Conservation (phyloP, 2,113 vertebrate species). For the Delphinapterus leucas region DNA sequence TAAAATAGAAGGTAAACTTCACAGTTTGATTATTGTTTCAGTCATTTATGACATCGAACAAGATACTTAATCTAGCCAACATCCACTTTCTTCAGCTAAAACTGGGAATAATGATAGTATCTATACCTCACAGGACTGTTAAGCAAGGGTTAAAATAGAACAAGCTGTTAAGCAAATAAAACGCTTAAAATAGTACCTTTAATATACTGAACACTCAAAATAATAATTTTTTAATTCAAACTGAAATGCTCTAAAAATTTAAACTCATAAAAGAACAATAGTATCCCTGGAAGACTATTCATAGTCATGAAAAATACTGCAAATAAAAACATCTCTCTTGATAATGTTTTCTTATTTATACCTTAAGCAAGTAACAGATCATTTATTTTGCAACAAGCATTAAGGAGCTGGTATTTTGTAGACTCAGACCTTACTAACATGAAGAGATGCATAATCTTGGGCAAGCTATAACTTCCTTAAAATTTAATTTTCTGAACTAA, state of each 20-base stretch:
- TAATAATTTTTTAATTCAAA: neutral
- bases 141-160: neutral
- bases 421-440: neutral
- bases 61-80: neutral
- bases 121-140: neutral
- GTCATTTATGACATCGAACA: neutral
- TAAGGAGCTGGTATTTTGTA: neutral
- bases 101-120: neutral
- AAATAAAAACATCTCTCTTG: neutral
- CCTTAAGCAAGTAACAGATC: neutral
- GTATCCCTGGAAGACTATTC: neutral
- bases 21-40: neutral
- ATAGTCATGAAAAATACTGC: neutral
- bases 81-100: conserved; percentile 4
- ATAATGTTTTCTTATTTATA: neutral
- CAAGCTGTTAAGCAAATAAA: neutral
- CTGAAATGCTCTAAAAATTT: neutral
- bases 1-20: neutral
- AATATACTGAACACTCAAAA: conserved; percentile 1
- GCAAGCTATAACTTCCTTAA: neutral
- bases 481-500: conserved; percentile 11
- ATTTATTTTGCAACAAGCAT: neutral
- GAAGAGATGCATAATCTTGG: neutral
- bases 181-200: neutral
- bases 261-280: neutral